A percentile compares a stretch with the other conserved stretches of the same genome.
These are phyloP conservation scores for Muraenolepis orangiensis DNA, from an alignment of 2,797 vertebrate species.

Conservation along the genomic window DNA sequence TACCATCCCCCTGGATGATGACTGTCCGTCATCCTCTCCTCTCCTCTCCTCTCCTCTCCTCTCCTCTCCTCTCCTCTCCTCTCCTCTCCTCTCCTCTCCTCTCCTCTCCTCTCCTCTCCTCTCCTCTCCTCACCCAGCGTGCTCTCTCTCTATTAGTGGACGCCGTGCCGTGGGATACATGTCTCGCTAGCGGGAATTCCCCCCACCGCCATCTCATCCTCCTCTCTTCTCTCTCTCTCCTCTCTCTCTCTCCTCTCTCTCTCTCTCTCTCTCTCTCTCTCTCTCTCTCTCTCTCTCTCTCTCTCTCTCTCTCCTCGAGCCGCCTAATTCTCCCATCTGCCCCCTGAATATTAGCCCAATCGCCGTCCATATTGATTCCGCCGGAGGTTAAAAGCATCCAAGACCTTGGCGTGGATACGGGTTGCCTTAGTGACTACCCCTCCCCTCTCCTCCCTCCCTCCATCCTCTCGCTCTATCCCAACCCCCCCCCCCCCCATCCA, in stretches of 20 bases:
- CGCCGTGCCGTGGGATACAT: background rate
- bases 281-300: too few species aligned
- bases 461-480: constrained; percentile 27
- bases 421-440: constrained; percentile 71
- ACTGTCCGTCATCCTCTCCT: too few species aligned
- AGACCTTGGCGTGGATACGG: constrained; percentile 69
- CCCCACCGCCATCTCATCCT: constrained; percentile 38
- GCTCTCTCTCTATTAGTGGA: background rate
- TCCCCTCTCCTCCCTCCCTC: constrained; percentile 39
- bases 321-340: constrained; percentile 71
- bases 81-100: too few species aligned
- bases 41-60: too few species aligned
- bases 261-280: too few species aligned
- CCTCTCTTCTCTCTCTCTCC: too few species aligned
- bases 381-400: constrained; percentile 75
- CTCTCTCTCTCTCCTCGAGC: too few species aligned
- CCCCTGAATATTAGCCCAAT: constrained; percentile 74
- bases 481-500: constrained; percentile 40
- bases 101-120: too few species aligned
- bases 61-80: too few species aligned
- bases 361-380: constrained; percentile 67
- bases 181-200: constrained; percentile 28
- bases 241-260: too few species aligned
- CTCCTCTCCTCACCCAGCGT: background rate
- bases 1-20: too few species aligned